Conservation (phyloP, 1,140 invertebrate species). For the Ceratosolen solmsi region DNA sequence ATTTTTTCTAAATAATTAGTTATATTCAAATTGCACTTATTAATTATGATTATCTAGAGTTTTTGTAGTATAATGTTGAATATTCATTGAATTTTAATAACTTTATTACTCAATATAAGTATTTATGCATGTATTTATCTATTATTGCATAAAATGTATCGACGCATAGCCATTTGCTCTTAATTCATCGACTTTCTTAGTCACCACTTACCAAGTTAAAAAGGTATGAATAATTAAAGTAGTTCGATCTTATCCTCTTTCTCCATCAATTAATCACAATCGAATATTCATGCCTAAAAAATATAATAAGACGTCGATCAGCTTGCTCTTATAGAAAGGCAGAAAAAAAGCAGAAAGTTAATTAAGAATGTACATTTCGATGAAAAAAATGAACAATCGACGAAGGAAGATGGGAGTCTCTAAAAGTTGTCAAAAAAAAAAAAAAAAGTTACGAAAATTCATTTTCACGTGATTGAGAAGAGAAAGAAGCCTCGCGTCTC, state of each 20-base stretch:
- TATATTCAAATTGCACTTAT: no score
- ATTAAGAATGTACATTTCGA: background rate
- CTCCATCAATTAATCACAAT: background rate
- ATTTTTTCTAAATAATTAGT: no score
- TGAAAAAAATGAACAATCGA: background rate
- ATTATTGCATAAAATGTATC: no score
- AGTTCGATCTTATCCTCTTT: background rate
- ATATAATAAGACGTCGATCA: background rate
- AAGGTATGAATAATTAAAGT: background rate
- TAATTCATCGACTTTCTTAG: no score
- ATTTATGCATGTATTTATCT: no score
- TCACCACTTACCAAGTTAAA: no score
- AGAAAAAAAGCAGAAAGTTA: background rate
- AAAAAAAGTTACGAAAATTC: conserved; percentile 21
- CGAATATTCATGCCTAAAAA: background rate
- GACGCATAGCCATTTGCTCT: no score
- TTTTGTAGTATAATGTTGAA: no score
- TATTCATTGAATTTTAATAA: no score
- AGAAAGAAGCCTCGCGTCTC: background rate
- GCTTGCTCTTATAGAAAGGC: background rate
- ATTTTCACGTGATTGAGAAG: conserved; percentile 1
- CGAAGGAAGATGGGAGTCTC: background rate
- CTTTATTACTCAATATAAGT: no score
- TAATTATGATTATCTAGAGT: no score
- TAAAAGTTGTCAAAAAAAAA: conserved; percentile 18